Percentiles rank a stretch among this genome's conserved stretches.
Evolutionary conservation across 2,888 invertebrate species (phyloP).

Genomic region (Agelastica alni): DNA sequence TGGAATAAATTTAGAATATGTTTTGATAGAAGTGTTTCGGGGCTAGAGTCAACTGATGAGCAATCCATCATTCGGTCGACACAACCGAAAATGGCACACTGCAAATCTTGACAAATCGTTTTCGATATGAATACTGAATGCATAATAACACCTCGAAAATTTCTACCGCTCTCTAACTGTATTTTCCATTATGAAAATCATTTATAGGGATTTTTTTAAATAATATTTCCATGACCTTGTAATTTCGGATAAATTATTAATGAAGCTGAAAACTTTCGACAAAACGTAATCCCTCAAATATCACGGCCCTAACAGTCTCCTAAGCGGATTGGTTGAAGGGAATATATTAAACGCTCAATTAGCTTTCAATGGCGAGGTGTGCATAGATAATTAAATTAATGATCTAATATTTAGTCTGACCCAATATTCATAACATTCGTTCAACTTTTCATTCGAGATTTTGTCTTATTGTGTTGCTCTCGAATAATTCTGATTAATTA

Average conservation of each 20-base stretch:
- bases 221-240: conserved; percentile 30
- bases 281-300: conserved; percentile 34
- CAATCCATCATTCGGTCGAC: conserved; percentile 54
- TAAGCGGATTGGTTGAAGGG: conserved; percentile 35
- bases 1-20: conserved; percentile 50
- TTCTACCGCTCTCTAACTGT: conserved; percentile 22
- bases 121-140: conserved; percentile 55
- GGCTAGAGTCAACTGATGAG: conserved; percentile 50
- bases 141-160: conserved; percentile 41
- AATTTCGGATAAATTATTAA: conserved; percentile 37
- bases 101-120: conserved; percentile 58
- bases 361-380: conserved; percentile 34
- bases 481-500: conserved; percentile 23
- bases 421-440: conserved; percentile 21
- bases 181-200: conserved; percentile 24
- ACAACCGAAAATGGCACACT: conserved; percentile 48
- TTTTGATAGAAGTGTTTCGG: conserved; percentile 53
- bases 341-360: conserved; percentile 39
- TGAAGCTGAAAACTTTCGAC: conserved; percentile 31
- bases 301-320: conserved; percentile 25
- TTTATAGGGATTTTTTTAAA: conserved; percentile 32
- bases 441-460: conserved; percentile 24
- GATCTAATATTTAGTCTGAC: conserved; percentile 24
- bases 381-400: conserved; percentile 37
- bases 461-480: conserved; percentile 17